Evolutionary conservation across 2,888 invertebrate species (phyloP), one percentile per base, ranked within the genome.

Genomic region (Ophion slaviceki): DNA sequence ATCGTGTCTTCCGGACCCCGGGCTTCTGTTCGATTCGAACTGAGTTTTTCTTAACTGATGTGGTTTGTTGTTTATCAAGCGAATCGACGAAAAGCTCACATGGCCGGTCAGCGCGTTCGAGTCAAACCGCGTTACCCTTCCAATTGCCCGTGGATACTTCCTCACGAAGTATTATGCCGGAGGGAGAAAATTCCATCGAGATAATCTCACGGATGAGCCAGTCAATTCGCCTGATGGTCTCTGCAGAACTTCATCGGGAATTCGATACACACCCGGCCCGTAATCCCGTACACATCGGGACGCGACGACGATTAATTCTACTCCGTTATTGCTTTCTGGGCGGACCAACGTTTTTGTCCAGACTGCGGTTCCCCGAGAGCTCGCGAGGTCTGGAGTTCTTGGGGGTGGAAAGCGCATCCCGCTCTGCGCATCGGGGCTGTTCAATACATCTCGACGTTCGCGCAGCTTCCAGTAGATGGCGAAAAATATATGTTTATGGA

Each of bases 381-480:
- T 90, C 91, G 90, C 90, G 91, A 90, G 86, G 86, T 79, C 84
- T 86, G 83, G 66, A 92, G 89, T 90, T 91, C 90, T 89, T 90
- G 90, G 81, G 80, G 86, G 66, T 81, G 84, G 91, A 90, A 90
- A 92, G 94, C 94, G 94, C 94, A 94, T 90, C 92, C 90, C 90
- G 89, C 89, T 90, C 90, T 92, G 94, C 94, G 94, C 94, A 94
- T 92, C 92, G 90, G 91, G 91, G 90, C 93, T 93, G 94, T 94
- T 94, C 94, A 93, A 94, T 94, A 94, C 93, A 90, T 92, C 92
- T 90, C 90, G 80, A 87, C 88, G 87, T 90, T 92, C 88, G 88
- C 91, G 86, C 93, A 94, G 92, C 93, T 92, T 93, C 93, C 94
- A 92, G 91, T 90, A 94, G 94, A 93, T 93, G 93, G 93, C 93